These are phyloP conservation scores for Peromyscus eremicus DNA, from an alignment of 2,797 vertebrate genomes.

Conservation along the genomic window DNA sequence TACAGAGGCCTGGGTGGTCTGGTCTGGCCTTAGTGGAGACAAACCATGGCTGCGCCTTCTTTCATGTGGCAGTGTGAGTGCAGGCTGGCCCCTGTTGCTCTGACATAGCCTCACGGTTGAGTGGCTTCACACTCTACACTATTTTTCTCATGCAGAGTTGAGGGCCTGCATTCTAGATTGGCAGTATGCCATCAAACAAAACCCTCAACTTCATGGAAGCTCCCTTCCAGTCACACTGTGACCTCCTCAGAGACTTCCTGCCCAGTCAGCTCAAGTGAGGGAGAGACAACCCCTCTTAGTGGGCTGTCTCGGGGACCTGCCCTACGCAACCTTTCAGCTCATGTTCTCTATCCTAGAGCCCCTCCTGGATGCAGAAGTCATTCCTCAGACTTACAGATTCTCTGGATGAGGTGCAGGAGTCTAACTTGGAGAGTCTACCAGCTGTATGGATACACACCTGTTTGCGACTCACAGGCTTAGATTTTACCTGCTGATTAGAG, in stretches of 20 bases:
- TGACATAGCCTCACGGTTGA: background rate
- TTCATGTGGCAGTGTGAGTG: background rate
- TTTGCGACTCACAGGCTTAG: background rate
- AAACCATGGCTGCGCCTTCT: background rate
- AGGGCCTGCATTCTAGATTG: background rate
- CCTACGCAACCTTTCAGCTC: background rate
- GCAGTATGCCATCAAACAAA: background rate
- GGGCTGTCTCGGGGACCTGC: background rate
- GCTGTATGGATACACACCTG: background rate
- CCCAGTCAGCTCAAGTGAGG: background rate
- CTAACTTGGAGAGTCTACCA: background rate
- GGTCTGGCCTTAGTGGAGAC: background rate
- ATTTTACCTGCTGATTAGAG: constrained; percentile 7
- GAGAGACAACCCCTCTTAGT: background rate
- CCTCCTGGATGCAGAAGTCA: background rate
- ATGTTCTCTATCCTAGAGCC: background rate
- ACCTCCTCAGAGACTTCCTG: background rate
- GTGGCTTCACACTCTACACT: background rate
- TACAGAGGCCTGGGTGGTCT: background rate
- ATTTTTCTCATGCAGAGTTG: background rate
- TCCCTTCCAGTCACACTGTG: background rate
- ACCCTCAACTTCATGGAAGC: background rate
- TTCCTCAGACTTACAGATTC: background rate
- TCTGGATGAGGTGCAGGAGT: background rate
- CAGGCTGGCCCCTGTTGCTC: background rate